These are phyloP conservation scores for Platygyra sinensis DNA, from an alignment of 64 coral and sea anemone genomes.

Conservation along the genomic window DNA sequence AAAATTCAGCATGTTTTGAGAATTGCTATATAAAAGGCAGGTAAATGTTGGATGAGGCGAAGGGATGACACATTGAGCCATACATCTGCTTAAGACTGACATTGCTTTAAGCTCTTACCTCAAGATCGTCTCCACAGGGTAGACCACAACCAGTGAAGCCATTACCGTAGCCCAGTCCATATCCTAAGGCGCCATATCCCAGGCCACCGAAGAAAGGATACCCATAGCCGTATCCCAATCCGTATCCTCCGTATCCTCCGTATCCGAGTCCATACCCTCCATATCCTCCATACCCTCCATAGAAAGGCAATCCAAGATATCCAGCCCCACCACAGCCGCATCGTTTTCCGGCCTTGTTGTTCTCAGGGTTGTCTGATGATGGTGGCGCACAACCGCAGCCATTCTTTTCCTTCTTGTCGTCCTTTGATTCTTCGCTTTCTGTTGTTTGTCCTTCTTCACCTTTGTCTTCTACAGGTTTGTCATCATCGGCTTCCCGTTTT, in stretches of 20 bases:
- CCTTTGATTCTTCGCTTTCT: conserved; percentile 8
- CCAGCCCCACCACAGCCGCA: conserved; percentile 41
- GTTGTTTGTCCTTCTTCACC: neutral
- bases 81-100: neutral
- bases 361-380: conserved; percentile 23
- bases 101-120: neutral
- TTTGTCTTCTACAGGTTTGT: conserved; percentile 13
- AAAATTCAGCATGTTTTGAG: too few species aligned
- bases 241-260: conserved; percentile 56
- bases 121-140: conserved; percentile 30
- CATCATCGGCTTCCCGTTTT: neutral
- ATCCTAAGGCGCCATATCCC: conserved; percentile 26
- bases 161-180: conserved; percentile 10
- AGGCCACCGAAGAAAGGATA: conserved; percentile 4
- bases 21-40: too few species aligned
- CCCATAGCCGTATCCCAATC: conserved; percentile 8
- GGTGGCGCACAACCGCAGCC: conserved; percentile 50
- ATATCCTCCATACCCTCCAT: conserved; percentile 52
- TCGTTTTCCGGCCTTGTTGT: conserved; percentile 34
- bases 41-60: too few species aligned
- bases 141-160: conserved; percentile 33
- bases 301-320: conserved; percentile 52
- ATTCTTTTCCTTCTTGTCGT: conserved; percentile 37
- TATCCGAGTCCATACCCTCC: conserved; percentile 50
- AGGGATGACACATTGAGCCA: too few species aligned